Percentiles rank a stretch among this genome's conserved stretches.
Conservation (phyloP, 2,113 vertebrate genomes). For the Poeciliopsis turrubarensis region DNA sequence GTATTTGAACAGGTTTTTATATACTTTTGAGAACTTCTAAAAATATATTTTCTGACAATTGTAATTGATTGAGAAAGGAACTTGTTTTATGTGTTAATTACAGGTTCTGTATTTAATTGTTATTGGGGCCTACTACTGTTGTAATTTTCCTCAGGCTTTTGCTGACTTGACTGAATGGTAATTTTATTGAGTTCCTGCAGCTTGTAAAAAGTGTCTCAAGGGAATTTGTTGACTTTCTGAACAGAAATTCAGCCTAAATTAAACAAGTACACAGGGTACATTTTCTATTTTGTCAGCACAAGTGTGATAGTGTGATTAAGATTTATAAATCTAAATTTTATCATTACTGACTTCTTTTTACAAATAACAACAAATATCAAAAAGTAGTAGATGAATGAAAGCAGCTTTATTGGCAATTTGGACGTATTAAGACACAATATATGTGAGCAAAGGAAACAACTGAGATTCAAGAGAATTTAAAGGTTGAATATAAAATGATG, state of each 20-base stretch:
- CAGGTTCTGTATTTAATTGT: background rate
- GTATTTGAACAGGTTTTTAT: too few species aligned
- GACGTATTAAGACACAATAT: background rate
- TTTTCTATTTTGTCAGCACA: background rate
- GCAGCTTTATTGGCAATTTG: constrained; percentile 1
- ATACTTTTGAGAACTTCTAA: background rate
- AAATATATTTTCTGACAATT: background rate
- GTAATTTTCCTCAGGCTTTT: background rate
- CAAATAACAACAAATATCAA: background rate
- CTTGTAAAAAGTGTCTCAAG: background rate
- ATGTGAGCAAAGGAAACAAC: background rate
- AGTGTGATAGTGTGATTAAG: background rate
- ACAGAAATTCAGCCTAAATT: background rate
- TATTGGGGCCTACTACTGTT: background rate
- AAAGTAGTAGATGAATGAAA: constrained; percentile 2
- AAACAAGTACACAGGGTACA: background rate
- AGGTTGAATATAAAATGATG: background rate
- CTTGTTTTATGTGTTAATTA: background rate
- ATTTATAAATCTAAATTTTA: background rate
- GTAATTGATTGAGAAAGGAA: background rate
- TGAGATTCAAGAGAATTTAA: background rate
- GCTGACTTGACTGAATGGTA: background rate
- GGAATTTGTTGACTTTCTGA: background rate
- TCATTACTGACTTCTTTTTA: background rate
- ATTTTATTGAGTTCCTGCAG: background rate